Base-by-base conservation (phyloP, 2,888 invertebrate species). In the Campopleginae sp. region DNA sequence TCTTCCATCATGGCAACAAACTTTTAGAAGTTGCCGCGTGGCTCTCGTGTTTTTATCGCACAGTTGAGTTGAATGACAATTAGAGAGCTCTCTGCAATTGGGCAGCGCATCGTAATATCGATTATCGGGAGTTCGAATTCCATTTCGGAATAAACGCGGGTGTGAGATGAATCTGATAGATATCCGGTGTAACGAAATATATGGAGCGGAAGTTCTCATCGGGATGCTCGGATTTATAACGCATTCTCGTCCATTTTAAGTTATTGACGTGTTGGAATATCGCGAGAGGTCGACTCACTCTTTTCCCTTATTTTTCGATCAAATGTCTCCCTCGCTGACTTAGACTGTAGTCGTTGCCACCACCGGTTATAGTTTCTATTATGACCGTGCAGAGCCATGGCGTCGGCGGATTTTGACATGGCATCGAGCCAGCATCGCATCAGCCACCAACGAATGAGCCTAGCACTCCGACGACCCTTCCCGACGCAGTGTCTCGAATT, bases 381-480 rank as follows among this genome's bases (percentile, higher is more conserved):
- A 79, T 63, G 42, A 46, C 42, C 44, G 44, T 38, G 72, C 54
- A 46, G 70, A 63, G 75, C 82, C 68, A 44, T 44, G 23, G 51
- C 63, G 75, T 63, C 75, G 70, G 33, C 70, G 79, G 42, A 79
- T 75, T 79, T 79, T 75, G 42, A 44, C 75, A 46, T 80, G 83
- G 83, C 83, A 75, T 51, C 12, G 31, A 70, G 79, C 79, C 83
- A 83, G 51, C 63, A 80, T 42, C 44, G 61, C 74, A 44, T 44
- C 44, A 63, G 46, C 6, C 17, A n/a, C 46, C 5, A 48, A 61
- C 46, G 74, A 54, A 38, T 12, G n/a, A 74, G 42, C 33, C 63
- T 38, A 23, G 58, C 27, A 48, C 68, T 54, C 72, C 65, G 65
- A 65, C 77, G 72, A 77, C 63, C 71, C 23, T 66, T 33, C 51